Conservation (phyloP, 2,797 vertebrate species). For the Rhadinocentrus ornatus region DNA sequence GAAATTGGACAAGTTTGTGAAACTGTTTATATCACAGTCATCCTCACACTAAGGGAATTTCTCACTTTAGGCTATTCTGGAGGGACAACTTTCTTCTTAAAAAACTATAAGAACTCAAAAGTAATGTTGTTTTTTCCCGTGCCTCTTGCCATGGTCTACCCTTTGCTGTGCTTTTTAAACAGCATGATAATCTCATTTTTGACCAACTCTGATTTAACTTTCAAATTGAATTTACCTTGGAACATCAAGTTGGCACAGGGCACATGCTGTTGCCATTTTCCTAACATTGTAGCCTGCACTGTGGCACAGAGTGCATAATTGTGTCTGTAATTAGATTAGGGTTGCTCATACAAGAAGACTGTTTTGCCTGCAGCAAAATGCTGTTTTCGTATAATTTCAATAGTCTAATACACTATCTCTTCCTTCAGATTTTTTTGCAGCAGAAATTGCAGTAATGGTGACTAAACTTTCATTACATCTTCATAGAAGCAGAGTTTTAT, state of each 20-base stretch:
- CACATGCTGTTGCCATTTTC: neutral
- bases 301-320: neutral
- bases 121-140: too few species aligned
- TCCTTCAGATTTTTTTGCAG: neutral
- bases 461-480: neutral
- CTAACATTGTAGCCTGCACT: neutral
- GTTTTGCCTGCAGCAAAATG: neutral
- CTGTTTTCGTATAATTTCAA: neutral
- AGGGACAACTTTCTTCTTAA: conserved; percentile 9
- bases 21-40: neutral
- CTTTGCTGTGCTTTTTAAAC: conserved; percentile 49
- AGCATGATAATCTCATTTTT: conserved; percentile 24
- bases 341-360: neutral
- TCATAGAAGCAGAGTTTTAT: neutral
- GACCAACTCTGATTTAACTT: conserved; percentile 21
- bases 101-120: neutral
- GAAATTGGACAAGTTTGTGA: neutral
- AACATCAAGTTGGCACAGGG: neutral
- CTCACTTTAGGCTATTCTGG: conserved; percentile 4
- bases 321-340: neutral
- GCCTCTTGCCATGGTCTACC: too few species aligned
- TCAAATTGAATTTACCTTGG: neutral
- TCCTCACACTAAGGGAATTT: neutral
- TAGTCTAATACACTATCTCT: neutral
- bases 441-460: neutral